Evolutionary conservation across 2,113 vertebrate species (phyloP).

Genomic region (Colossoma macropomum): DNA sequence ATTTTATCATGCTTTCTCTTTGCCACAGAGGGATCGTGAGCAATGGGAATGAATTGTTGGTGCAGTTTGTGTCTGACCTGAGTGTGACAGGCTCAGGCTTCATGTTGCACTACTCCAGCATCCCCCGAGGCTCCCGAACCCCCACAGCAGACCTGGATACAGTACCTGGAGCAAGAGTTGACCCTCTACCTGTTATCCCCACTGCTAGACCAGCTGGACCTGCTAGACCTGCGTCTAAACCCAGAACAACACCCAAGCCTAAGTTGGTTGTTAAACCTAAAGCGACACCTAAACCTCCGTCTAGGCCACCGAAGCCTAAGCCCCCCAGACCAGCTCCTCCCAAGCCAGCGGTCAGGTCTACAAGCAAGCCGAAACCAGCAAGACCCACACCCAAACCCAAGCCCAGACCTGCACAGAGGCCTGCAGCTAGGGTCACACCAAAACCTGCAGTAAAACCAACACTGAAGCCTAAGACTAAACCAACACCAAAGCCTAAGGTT

Average conservation of each 20-base stretch:
- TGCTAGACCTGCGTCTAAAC: slow-evolving; percentile 24
- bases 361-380: slow-evolving; percentile 54
- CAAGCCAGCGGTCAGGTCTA: slow-evolving; percentile 55
- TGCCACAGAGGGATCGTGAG: slow-evolving; percentile 77
- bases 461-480: slow-evolving; percentile 57
- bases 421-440: slow-evolving; percentile 45
- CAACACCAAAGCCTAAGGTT: slow-evolving; percentile 59
- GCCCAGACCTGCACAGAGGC: slow-evolving; percentile 50
- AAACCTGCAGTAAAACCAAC: slow-evolving; percentile 47
- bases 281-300: slow-evolving; percentile 44
- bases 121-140: slow-evolving; percentile 67
- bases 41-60: slow-evolving; percentile 85
- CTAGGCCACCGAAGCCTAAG: slow-evolving; percentile 55
- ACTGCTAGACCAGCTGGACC: background rate
- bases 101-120: slow-evolving; percentile 80
- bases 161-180: slow-evolving; percentile 61
- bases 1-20: slow-evolving; percentile 18
- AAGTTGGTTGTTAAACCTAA: slow-evolving; percentile 50
- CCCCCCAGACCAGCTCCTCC: slow-evolving; percentile 55
- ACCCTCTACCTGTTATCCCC: slow-evolving; percentile 46
- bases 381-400: slow-evolving; percentile 40
- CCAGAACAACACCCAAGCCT: slow-evolving; percentile 31
- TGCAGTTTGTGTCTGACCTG: slow-evolving; percentile 92
- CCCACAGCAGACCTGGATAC: slow-evolving; percentile 67
- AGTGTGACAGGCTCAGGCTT: slow-evolving; percentile 90